Evolutionary conservation across 2,113 vertebrate species (phyloP).

Genomic region (Conger conger): DNA sequence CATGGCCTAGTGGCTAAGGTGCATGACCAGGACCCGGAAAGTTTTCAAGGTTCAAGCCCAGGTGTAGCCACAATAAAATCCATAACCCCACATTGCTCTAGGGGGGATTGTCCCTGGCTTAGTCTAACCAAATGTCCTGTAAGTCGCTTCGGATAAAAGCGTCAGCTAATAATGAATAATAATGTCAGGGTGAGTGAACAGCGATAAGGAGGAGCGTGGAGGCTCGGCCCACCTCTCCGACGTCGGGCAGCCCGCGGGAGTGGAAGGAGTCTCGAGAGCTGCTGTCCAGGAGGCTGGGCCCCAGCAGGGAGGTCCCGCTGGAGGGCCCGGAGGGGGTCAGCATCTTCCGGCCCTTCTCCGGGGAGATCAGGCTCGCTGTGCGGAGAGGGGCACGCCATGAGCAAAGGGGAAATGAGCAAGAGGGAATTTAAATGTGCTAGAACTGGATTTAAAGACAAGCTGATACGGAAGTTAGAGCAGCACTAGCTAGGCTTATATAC

Average conservation of each 20-base stretch:
- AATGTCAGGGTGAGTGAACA: neutral
- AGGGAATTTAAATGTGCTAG: neutral
- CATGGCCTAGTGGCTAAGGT: too few species aligned
- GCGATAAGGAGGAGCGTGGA: neutral
- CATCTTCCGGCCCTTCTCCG: conserved; percentile 88
- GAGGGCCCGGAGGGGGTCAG: conserved; percentile 72
- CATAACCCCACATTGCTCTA: too few species aligned
- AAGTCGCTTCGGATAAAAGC: too few species aligned
- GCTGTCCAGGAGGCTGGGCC: conserved; percentile 90
- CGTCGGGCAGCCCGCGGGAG: conserved; percentile 88
- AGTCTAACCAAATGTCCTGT: too few species aligned
- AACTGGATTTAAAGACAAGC: neutral
- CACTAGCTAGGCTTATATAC: too few species aligned
- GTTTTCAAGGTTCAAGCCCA: too few species aligned
- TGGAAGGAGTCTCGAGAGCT: conserved; percentile 96
- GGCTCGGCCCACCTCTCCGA: conserved; percentile 78
- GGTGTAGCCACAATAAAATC: too few species aligned
- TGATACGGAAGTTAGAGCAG: neutral
- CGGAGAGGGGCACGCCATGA: conserved; percentile 21
- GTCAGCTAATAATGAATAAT: too few species aligned
- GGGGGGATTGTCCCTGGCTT: too few species aligned
- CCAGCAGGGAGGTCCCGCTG: conserved; percentile 87
- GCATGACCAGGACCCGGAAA: too few species aligned
- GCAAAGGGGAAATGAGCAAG: neutral
- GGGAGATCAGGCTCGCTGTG: conserved; percentile 92